These are phyloP conservation scores for Oriolus oriolus DNA, from an alignment of 2,113 vertebrate genomes.

Conservation along the genomic window DNA sequence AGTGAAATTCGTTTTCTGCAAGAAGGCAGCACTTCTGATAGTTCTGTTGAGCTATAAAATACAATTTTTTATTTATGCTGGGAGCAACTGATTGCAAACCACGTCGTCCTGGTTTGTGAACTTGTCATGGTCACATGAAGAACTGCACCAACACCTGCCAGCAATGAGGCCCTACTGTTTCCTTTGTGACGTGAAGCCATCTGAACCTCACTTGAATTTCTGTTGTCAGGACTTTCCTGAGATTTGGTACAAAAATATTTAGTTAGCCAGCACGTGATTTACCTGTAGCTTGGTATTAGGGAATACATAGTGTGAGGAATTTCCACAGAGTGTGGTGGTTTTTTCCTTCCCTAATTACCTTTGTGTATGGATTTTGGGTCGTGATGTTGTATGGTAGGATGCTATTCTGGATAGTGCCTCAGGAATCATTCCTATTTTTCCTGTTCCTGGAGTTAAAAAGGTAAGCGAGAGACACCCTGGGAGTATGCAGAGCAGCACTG, in stretches of 20 bases:
- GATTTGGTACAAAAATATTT: background rate
- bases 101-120: background rate
- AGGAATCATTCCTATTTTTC: background rate
- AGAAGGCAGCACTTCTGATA: background rate
- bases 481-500: background rate
- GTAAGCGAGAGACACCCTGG: background rate
- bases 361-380: background rate
- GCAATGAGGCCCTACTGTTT: background rate
- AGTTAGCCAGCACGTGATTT: background rate
- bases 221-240: rapidly evolving
- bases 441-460: background rate
- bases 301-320: background rate
- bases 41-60: background rate
- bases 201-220: background rate
- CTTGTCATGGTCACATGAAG: background rate
- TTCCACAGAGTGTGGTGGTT: background rate
- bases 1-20: background rate
- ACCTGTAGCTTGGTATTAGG: background rate
- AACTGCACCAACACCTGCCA: background rate
- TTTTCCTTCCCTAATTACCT: background rate
- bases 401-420: background rate
- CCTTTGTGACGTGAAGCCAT: background rate
- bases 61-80: background rate
- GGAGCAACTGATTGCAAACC: background rate
- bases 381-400: background rate